Conservation (phyloP, 2,888 invertebrate genomes). For the Thecophora atra region DNA sequence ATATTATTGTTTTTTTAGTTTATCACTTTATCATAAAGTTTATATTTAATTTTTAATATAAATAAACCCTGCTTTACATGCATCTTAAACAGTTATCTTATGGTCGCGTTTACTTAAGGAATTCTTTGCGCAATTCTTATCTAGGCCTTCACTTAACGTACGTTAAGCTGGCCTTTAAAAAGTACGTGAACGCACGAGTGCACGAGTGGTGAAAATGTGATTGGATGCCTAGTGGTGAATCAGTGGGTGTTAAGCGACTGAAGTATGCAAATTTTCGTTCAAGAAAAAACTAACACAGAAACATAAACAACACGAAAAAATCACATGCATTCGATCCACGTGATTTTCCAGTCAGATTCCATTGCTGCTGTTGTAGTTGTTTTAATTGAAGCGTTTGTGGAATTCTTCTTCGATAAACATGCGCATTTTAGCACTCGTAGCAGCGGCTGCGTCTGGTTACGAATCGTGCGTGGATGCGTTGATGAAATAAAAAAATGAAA, state of each 20-base stretch:
- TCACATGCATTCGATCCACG: constrained; percentile 1
- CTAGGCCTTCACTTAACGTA: not conserved
- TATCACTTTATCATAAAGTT: too few relatives aligned
- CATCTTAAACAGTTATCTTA: not conserved
- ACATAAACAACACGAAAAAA: not conserved
- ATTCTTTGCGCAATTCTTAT: constrained; percentile 8
- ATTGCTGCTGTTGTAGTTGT: too few relatives aligned
- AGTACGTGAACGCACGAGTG: not conserved
- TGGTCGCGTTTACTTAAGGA: not conserved
- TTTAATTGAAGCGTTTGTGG: too few relatives aligned
- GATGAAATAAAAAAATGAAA: too few relatives aligned
- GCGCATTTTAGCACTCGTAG: too few relatives aligned
- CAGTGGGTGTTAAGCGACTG: not conserved
- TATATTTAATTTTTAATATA: not conserved
- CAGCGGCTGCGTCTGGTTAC: too few relatives aligned
- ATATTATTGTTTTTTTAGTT: too few relatives aligned
- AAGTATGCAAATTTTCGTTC: not conserved
- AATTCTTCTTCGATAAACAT: too few relatives aligned
- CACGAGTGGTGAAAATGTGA: not conserved
- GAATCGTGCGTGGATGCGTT: too few relatives aligned
- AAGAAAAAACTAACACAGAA: not conserved
- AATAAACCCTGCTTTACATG: not conserved
- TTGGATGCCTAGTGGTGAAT: not conserved
- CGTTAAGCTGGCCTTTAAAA: constrained; percentile 13
- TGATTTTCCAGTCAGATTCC: not conserved